phyloP scores from a whole-genome alignment of 2,888 invertebrate species.

The Keiferia lycopersicella region DNA sequence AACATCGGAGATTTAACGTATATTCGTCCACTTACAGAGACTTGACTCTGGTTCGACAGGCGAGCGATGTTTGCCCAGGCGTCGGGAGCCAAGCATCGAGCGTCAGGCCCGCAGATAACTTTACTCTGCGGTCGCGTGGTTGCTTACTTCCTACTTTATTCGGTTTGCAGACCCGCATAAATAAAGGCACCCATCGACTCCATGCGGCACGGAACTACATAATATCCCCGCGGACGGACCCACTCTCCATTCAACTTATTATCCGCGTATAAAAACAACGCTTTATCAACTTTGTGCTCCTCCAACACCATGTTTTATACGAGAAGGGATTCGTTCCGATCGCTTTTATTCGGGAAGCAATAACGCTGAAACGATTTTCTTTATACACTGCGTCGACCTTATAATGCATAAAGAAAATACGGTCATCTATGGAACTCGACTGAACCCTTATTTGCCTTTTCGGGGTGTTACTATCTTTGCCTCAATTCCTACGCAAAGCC shows the following conservation, averaged over 20 bases:
- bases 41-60: conserved; percentile 53
- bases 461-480: conserved; percentile 73
- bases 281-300: conserved; percentile 48
- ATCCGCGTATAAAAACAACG: conserved; percentile 54
- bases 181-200: conserved; percentile 56
- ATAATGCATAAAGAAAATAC: conserved; percentile 74
- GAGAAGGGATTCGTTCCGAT: conserved; percentile 62
- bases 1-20: conserved; percentile 45
- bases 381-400: conserved; percentile 63
- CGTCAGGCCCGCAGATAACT: conserved; percentile 67
- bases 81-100: conserved; percentile 35
- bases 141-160: conserved; percentile 67
- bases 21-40: conserved; percentile 46
- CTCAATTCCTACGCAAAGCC: conserved; percentile 74
- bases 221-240: conserved; percentile 34
- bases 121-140: conserved; percentile 54
- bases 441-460: conserved; percentile 77
- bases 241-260: conserved; percentile 46
- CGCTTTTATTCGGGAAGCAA: conserved; percentile 62
- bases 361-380: conserved; percentile 63
- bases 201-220: conserved; percentile 54
- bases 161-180: conserved; percentile 74
- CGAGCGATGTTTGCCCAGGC: conserved; percentile 64
- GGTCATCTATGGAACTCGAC: conserved; percentile 68
- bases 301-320: conserved; percentile 58